Base-by-base conservation (phyloP, 1,140 invertebrate species). In the Leptopilina boulardi region DNA sequence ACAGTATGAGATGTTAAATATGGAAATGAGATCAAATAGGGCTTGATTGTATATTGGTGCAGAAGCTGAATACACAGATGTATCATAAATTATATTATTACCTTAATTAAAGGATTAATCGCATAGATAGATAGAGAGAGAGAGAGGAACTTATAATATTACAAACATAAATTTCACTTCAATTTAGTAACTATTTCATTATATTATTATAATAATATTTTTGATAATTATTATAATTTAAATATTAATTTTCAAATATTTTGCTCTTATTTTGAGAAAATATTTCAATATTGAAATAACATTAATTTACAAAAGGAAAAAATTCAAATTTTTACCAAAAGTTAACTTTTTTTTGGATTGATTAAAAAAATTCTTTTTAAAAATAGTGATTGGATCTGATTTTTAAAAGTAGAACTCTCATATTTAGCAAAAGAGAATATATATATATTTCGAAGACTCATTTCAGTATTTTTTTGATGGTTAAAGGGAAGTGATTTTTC, bases 401-500 rank as follows among this genome's bases (percentile, higher is more conserved):
- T 66, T 21, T 15, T 30, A 30, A 66, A 66, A 30, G 11, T 13
- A 59, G 21, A 59, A 13, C 23, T 23, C 9, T 59, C 10, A 66
- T 66, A 15, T 66, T 66, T 66, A 2, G 5, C 59, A 15, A 34
- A 30, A 26, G 23, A 30, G 11, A 18, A 30, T n/a, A 66, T 23
- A 26, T 11, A 66, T 30, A 66, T 23, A 66, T 66, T 34, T 66
- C 34, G 34, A 38, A 38, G 34, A 38, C 34, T 66, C 23, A 66
- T 66, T 66, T n/a, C 21, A n/a, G n/a, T 30, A 66, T 66, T 66
- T 54, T 34, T 66, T 66, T 66, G 23, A 66, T 66, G 23, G 59
- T 30, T 66, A n/a, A 66, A 66, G 26, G 26, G 26, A 66, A 66
- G 26, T 66, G 59, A 66, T 66, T 66, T 66, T 66, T 66, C 59